These are phyloP conservation scores for Drosophila engyochracea DNA, from an alignment of 2,888 invertebrate genomes.

Conservation along the genomic window DNA sequence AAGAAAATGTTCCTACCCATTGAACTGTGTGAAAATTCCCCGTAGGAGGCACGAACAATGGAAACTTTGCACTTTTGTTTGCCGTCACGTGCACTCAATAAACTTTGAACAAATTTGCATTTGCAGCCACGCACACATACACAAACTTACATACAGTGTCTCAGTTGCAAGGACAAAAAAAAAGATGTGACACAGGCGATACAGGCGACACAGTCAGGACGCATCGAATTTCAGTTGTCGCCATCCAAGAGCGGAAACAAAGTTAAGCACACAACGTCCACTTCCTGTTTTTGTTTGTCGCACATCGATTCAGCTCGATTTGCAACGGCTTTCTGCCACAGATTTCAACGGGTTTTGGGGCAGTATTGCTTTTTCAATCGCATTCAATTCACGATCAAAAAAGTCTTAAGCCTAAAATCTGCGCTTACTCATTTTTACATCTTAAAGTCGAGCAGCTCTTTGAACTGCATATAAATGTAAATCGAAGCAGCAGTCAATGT, in stretches of 20 bases:
- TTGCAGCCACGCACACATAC: conserved; percentile 44
- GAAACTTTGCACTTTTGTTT: conserved; percentile 78
- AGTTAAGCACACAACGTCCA: conserved; percentile 78
- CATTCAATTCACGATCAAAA: conserved; percentile 6
- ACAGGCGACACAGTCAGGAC: conserved; percentile 15
- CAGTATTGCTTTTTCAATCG: conserved; percentile 10
- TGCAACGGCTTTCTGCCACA: conserved; percentile 73
- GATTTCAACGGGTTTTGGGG: conserved; percentile 54
- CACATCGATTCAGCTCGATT: conserved; percentile 73
- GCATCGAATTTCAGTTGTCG: conserved; percentile 73
- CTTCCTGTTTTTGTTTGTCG: conserved; percentile 78
- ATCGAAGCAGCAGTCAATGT: conserved; percentile 50
- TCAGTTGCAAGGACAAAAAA: conserved; percentile 9
- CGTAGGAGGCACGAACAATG: conserved; percentile 41
- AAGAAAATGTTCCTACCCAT: conserved; percentile 23
- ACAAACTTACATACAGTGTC: conserved; percentile 4
- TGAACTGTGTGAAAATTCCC: conserved; percentile 5
- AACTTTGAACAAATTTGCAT: conserved; percentile 82
- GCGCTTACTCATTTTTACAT: conserved; percentile 3
- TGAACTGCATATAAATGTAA: conserved; percentile 62
- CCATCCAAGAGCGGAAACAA: conserved; percentile 65
- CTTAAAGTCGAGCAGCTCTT: conserved; percentile 28
- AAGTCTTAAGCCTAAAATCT: conserved; percentile 19
- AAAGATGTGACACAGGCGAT: not conserved
- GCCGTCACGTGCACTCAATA: conserved; percentile 81